Base-by-base conservation (phyloP, 2,797 vertebrate species). In the Cygnus olor region DNA sequence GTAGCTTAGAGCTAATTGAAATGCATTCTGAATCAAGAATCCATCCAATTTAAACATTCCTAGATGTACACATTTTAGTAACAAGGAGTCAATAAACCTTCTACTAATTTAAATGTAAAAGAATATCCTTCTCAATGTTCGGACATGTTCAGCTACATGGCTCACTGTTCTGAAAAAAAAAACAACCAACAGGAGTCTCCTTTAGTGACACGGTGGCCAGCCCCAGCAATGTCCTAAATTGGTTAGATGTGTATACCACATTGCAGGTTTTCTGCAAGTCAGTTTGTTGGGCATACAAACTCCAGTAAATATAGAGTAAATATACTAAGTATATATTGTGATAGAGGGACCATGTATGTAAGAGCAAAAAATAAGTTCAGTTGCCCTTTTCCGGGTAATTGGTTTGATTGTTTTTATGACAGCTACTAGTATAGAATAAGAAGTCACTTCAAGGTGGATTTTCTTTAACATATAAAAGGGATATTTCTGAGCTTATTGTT, bases 301-400 rank as follows among this genome's bases (percentile, higher is more conserved):
- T 53, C 36, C 22, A 64, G 27, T 27, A 70, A 58, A 44, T 36
- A 57, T 2, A 24, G 4, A 53, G 8, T 30, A 76, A 78, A 56
- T 2, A 16, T 5, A 32, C 1, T 11, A 79, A 18, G 7, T 47
- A 53, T 58, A 63, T 40, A 49, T 8, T 40, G 14, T 21, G 27
- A 34, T 9, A 45, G 19, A 57, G 5, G 7, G 13, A 44, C 6
- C 6, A 34, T 1, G 0, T 28, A 8, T 63, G 9, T 21, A 51
- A 68, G 34, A 85, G 27, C n/a, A 19, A 25, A 78, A 25, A 54
- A 65, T 9, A 28, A 40, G 85, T 77, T 85, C 60, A 69, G 28
- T 45, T 91, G 68, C 56, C 76, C 85, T 95, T 94, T 93, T 72
- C 45, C 17, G 45, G 40, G n/a, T 89, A 88, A 93, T 42, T 90